These are phyloP conservation scores for Spondyliosoma cantharus DNA, from an alignment of 2,797 vertebrate genomes.

Conservation along the genomic window DNA sequence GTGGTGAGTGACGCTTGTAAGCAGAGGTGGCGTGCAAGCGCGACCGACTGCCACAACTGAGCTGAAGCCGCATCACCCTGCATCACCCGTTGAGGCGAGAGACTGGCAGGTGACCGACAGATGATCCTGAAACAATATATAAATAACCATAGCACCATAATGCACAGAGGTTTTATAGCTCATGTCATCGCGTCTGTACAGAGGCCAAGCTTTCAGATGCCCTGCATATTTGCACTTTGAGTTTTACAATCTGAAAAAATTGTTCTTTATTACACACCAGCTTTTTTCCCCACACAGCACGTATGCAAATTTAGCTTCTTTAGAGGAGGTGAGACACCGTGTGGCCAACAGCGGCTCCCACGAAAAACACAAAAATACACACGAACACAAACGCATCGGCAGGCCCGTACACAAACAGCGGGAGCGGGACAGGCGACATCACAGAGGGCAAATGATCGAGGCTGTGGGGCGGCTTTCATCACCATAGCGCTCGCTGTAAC, in stretches of 20 bases:
- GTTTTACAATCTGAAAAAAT: too few relatives aligned
- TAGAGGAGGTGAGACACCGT: constrained; percentile 9
- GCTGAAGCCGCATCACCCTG: background rate
- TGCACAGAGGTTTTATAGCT: too few relatives aligned
- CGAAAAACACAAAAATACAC: constrained; percentile 27
- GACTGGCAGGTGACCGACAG: background rate
- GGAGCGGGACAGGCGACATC: constrained; percentile 28
- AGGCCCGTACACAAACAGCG: constrained; percentile 29
- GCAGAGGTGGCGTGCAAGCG: constrained; percentile 22
- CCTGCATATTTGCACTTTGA: too few relatives aligned
- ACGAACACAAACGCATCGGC: constrained; percentile 41
- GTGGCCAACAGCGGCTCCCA: constrained; percentile 11
- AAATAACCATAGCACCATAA: too few relatives aligned
- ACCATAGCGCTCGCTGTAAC: constrained; percentile 70
- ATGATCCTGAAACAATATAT: background rate
- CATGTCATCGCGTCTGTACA: background rate
- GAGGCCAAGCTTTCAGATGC: too few relatives aligned
- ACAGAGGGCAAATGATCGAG: constrained; percentile 64
- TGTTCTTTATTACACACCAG: background rate
- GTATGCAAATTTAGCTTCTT: background rate
- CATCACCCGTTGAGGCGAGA: background rate
- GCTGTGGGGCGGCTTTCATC: constrained; percentile 77
- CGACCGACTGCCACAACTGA: background rate
- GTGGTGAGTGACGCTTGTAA: constrained; percentile 34
- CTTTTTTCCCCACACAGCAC: background rate